Evolutionary conservation across 1,140 invertebrate genomes (phyloP).

Genomic region (Brachionus manjavacas): DNA sequence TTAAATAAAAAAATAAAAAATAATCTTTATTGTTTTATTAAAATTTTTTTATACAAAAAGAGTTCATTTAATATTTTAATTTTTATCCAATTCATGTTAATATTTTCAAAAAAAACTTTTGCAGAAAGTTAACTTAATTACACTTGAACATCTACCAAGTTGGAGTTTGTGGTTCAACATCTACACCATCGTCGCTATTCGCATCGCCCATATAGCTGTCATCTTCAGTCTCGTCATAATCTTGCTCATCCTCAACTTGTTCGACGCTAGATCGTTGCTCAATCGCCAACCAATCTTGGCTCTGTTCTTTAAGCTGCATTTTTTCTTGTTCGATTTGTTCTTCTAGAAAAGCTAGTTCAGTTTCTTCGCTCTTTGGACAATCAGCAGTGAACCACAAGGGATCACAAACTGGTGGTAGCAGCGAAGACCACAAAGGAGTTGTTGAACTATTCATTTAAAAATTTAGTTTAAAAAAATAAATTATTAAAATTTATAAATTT

Average conservation of each 20-base stretch:
- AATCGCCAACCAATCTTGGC: conserved; percentile 25
- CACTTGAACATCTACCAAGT: conserved; percentile 5
- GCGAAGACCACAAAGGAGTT: conserved; percentile 1
- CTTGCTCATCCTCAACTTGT: conserved; percentile 34
- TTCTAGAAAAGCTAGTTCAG: conserved; percentile 26
- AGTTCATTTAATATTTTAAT: background rate
- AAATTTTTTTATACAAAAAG: background rate
- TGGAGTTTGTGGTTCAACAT: conserved; percentile 31
- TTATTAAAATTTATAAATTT: background rate
- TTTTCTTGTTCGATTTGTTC: conserved; percentile 40
- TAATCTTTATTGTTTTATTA: too few relatives aligned
- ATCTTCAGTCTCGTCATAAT: conserved; percentile 39
- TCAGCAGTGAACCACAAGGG: conserved; percentile 38
- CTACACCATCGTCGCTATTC: background rate
- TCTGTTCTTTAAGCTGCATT: conserved; percentile 37
- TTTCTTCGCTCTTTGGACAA: conserved; percentile 31
- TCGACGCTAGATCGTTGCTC: conserved; percentile 17
- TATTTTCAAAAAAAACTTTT: background rate
- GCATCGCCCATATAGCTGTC: conserved; percentile 33
- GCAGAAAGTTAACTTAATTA: background rate
- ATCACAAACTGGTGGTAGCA: conserved; percentile 28
- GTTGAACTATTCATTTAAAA: conserved; percentile 36
- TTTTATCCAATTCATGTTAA: too few relatives aligned
- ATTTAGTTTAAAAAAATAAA: background rate
- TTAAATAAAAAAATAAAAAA: too few relatives aligned